phyloP scores from a whole-genome alignment of 1,140 invertebrate species.

The Lasioglossum albipes region DNA sequence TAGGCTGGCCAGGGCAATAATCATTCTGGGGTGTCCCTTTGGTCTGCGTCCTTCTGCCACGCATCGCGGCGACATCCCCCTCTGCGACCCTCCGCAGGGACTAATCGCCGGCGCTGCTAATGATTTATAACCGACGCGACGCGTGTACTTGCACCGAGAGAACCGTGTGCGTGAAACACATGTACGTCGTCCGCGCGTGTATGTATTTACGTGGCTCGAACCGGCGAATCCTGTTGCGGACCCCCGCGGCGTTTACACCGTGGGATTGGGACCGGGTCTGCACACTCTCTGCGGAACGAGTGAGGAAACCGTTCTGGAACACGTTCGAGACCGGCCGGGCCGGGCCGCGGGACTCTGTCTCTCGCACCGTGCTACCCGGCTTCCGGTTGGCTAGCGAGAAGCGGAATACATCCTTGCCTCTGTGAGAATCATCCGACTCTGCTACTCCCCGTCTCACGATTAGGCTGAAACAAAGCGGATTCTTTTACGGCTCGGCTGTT shows the following conservation, averaged over 20 bases:
- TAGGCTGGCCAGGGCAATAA: conserved; percentile 67
- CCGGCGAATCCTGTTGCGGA: conserved; percentile 73
- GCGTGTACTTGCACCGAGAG: conserved; percentile 63
- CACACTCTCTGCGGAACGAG: conserved; percentile 29
- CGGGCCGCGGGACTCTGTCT: conserved; percentile 40
- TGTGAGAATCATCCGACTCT: conserved; percentile 68
- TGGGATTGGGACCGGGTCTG: conserved; percentile 71
- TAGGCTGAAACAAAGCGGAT: conserved; percentile 58
- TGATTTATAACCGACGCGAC: conserved; percentile 76
- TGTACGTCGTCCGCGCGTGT: neutral
- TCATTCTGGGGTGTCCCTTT: conserved; percentile 66
- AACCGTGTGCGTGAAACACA: neutral
- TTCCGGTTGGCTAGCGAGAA: conserved; percentile 54
- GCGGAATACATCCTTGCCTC: conserved; percentile 48
- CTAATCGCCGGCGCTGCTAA: conserved; percentile 77
- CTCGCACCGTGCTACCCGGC: conserved; percentile 37
- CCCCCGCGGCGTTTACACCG: conserved; percentile 77
- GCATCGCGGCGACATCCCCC: conserved; percentile 46
- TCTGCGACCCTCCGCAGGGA: conserved; percentile 68
- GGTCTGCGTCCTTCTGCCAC: conserved; percentile 45
- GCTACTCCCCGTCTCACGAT: conserved; percentile 23
- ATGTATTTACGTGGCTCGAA: conserved; percentile 28
- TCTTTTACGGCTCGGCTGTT: conserved; percentile 15
- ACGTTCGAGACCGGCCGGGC: conserved; percentile 54
- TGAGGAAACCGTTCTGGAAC: conserved; percentile 55